Evolutionary conservation across 2,888 invertebrate genomes (phyloP).

Genomic region (Callyntrura guangdongensis): DNA sequence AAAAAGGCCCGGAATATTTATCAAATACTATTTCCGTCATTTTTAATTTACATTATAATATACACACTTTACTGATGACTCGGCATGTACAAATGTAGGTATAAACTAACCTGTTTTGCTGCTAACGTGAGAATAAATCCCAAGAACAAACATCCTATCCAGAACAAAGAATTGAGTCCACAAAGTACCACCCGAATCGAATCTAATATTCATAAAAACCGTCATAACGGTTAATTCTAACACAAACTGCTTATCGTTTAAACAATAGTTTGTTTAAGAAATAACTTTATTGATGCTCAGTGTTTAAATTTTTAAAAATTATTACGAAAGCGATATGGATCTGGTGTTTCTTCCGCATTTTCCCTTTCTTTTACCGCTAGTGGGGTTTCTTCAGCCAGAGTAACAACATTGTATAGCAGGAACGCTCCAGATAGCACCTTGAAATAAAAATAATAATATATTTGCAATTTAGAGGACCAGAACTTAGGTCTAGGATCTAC

Average conservation of each 20-base stretch:
- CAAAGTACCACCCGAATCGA: conserved; percentile 54
- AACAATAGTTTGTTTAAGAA: no score
- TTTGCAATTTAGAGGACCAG: background rate
- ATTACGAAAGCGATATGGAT: conserved; percentile 64
- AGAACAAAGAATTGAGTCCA: conserved; percentile 65
- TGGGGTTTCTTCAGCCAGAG: conserved; percentile 52
- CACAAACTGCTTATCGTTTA: no score
- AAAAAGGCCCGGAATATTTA: background rate
- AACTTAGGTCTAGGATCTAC: no score
- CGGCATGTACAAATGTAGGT: conserved; percentile 89
- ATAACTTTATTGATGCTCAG: no score
- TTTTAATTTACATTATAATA: no score
- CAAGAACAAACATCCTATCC: conserved; percentile 68
- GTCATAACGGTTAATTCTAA: no score
- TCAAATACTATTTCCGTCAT: background rate
- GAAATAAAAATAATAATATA: no score
- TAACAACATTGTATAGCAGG: conserved; percentile 47
- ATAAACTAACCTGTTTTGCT: conserved; percentile 65
- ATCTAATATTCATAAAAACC: no score
- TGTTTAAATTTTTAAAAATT: no score
- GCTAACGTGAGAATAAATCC: conserved; percentile 65
- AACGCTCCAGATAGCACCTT: conserved; percentile 47
- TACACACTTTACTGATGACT: no score
- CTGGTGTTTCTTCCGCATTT: conserved; percentile 22
- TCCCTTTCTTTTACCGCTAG: conserved; percentile 53